phyloP scores from a whole-genome alignment of 2,797 vertebrate genomes.

The Aulostomus chinensis region DNA sequence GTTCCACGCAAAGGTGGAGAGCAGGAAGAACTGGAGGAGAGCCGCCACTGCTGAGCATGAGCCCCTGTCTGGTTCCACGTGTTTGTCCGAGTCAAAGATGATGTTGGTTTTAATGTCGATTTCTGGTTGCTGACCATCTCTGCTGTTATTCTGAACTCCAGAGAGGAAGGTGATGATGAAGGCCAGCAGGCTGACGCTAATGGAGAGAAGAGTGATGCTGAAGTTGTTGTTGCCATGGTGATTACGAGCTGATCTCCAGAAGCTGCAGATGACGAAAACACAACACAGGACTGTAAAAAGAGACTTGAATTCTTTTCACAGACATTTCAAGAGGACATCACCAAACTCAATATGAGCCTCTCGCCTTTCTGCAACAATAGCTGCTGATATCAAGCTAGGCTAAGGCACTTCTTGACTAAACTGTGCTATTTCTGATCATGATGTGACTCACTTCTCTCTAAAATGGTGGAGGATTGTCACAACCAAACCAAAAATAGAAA shows the following conservation, averaged over 20 bases:
- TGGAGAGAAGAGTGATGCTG: slow-evolving; percentile 66
- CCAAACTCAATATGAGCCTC: no score
- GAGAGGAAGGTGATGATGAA: slow-evolving; percentile 81
- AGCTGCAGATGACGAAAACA: no score
- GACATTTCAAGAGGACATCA: no score
- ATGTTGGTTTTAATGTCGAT: fast-evolving
- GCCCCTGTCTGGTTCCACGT: background rate
- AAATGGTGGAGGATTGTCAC: slow-evolving; percentile 76
- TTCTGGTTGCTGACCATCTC: fast-evolving
- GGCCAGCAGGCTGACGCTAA: slow-evolving; percentile 74
- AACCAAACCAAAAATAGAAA: slow-evolving; percentile 73
- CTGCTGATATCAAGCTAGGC: no score
- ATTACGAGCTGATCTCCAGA: no score
- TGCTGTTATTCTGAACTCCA: slow-evolving; percentile 68
- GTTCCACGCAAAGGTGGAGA: slow-evolving; percentile 77
- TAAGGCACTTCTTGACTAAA: no score
- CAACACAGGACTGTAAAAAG: no score
- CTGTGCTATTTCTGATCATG: fast-evolving
- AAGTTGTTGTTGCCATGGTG: slow-evolving; percentile 37
- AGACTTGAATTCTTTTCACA: no score
- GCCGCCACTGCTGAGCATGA: slow-evolving; percentile 47
- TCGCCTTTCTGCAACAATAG: no score
- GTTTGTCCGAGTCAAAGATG: background rate
- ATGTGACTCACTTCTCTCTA: slow-evolving; percentile 72
- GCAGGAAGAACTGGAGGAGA: slow-evolving; percentile 78